Base-by-base conservation (phyloP, 2,888 invertebrate species). In the Malthinus seriepunctatus region DNA sequence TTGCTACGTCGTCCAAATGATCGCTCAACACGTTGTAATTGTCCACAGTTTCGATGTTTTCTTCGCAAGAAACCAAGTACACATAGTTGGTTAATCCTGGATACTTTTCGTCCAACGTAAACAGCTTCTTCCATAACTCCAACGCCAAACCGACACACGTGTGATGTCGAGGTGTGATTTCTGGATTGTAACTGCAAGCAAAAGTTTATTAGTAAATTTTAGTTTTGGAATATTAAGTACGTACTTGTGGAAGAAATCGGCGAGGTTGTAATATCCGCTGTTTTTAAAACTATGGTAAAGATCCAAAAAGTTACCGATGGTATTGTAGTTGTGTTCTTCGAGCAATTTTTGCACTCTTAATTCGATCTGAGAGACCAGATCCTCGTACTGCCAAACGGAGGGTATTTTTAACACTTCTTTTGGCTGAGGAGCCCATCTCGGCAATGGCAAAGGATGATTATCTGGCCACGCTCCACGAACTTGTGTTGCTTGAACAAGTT, bases 101-200 rank as follows among this genome's bases (percentile, higher is more conserved):
- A 71, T 86, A 88, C 75, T 85, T 82, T 72, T 85, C 80, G 63
- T 87, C 85, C 62, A 89, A 76, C 53, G 78, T 74, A 50, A 80
- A 79, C 71, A 91, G 82, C 50, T 88, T 83, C 63, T 84, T 80
- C 73, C 91, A 83, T 68, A 95, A 81, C 78, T 92, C 92, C 71
- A 93, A 84, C 66, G 92, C 92, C 63, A 95, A 80, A 14, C 95
- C 95, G 48, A 95, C 95, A 76, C 95, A 95, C 54, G 94, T 94
- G 78, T 93, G 89, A 77, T 90, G 89, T 69, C 86, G 85, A 2
- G 87, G 80, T 60, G 89, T 87, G 63, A 95, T 90, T 47, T 88
- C 87, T 65, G 94, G 91, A 67, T 86, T 80, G 78, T 94, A 95
- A 55, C 78, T 77, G 63, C n/a, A 71, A 68, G 48, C 35, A 45